A percentile compares a stretch with the other conserved stretches of the same genome.
These are phyloP conservation scores for Sebastes elongatus DNA, from an alignment of 2,797 vertebrate species.

Conservation along the genomic window DNA sequence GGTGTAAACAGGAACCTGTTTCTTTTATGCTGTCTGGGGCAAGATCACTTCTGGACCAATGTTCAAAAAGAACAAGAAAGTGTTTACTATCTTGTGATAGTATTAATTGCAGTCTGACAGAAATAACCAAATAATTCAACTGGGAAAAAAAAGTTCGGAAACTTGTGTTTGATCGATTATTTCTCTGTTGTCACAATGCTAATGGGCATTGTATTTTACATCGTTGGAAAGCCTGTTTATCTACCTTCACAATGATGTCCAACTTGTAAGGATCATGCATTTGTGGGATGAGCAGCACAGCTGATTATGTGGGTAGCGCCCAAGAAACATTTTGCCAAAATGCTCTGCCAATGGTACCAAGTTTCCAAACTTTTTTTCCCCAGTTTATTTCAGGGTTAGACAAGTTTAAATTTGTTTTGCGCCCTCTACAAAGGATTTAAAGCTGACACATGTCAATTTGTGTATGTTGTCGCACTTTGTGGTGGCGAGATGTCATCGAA, in stretches of 20 bases:
- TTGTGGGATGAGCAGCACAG: too few relatives aligned
- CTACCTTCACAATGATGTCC: too few relatives aligned
- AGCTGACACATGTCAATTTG: background rate
- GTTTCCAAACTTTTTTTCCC: too few relatives aligned
- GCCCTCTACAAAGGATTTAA: background rate
- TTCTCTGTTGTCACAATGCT: too few relatives aligned
- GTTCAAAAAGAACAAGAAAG: constrained; percentile 27
- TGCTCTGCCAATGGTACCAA: too few relatives aligned
- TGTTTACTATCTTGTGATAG: background rate
- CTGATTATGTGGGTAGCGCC: too few relatives aligned
- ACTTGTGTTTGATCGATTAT: too few relatives aligned
- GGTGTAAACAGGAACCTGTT: constrained; percentile 26
- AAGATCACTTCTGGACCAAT: constrained; percentile 20
- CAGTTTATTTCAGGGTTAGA: background rate
- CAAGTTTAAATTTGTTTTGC: background rate
- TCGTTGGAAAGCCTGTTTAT: too few relatives aligned
- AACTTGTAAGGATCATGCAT: too few relatives aligned
- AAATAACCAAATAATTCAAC: background rate
- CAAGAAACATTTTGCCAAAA: too few relatives aligned
- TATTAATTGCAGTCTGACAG: constrained; percentile 7
- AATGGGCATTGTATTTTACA: too few relatives aligned
- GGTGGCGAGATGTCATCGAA: background rate
- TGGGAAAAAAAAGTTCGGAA: too few relatives aligned
- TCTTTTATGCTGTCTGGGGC: constrained; percentile 5
- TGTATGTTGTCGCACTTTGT: background rate